These are phyloP conservation scores for Helarctos malayanus DNA, from an alignment of 2,797 vertebrate species.

Conservation along the genomic window DNA sequence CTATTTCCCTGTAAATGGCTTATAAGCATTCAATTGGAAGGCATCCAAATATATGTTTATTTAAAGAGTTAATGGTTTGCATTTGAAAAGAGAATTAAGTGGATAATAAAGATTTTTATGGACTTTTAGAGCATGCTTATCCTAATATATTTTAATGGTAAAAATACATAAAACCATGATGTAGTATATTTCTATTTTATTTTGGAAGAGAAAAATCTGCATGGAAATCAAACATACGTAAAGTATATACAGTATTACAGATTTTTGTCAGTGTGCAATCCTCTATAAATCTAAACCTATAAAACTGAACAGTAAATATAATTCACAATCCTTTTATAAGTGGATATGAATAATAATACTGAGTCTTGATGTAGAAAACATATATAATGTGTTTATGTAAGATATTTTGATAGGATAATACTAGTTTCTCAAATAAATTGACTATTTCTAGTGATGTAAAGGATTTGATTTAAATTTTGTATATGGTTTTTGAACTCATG, in stretches of 20 bases:
- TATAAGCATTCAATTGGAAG: background rate
- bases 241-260: background rate
- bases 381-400: background rate
- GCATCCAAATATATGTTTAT: background rate
- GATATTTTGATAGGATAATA: slow-evolving; percentile 2
- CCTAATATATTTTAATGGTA: slow-evolving; percentile 38
- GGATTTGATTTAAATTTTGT: slow-evolving; percentile 8
- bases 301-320: background rate
- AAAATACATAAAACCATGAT: background rate
- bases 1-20: background rate
- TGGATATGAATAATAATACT: background rate
- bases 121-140: background rate
- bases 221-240: background rate
- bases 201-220: background rate
- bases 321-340: background rate
- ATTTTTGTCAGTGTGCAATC: background rate
- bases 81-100: background rate
- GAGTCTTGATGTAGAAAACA: background rate
- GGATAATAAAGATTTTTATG: background rate
- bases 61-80: slow-evolving; percentile 37
- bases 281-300: slow-evolving; percentile 2
- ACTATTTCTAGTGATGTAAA: background rate
- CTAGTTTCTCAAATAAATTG: background rate
- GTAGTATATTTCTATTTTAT: background rate
- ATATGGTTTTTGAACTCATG: background rate